Base-by-base conservation (phyloP, 2,888 invertebrate genomes). In the Chymomyza amoena region DNA sequence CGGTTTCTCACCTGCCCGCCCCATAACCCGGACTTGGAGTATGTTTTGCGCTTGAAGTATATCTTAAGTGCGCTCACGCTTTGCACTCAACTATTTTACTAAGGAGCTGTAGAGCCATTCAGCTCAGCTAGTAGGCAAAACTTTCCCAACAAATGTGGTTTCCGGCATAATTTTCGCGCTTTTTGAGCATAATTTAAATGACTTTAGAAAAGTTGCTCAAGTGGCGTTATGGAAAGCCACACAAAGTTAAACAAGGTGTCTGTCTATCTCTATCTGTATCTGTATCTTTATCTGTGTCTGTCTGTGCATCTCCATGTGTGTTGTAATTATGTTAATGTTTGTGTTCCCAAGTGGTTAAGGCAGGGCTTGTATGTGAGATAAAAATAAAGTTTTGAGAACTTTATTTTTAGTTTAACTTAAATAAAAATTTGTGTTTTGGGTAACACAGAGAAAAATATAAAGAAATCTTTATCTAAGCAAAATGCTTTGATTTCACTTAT, bases 111-210 rank as follows among this genome's bases (percentile, higher is more conserved):
- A 18, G 16, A 10, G 9, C 57, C 57, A 57, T 18, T 18, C 20
- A 18, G 57, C 20, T 15, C 13, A 65, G 62, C 39, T 13, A 54
- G 66, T 81, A 79, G 77, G 81, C 81, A 75, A 79, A 81, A 80
- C 80, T 78, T 81, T 80, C 77, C 80, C 82, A 82, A 81, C 81
- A 81, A 81, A 81, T 81, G 81, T 81, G 82, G 81, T 75, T 82
- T 82, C 82, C 81, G 79, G 85, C 84, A 84, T 85, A 84, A 84
- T 85, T 84, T 80, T 84, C 80, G 81, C 83, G 84, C 81, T 84
- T 85, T 83, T 81, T 81, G 86, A 77, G 77, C 82, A 85, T 86
- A 86, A 85, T 85, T 86, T 85, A 86, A 85, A 85, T 86, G 84
- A 85, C 84, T 85, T 85, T 86, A 86, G 82, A 84, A 86, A 85